Evolutionary conservation across 2,797 vertebrate genomes (phyloP).

Genomic region (Etheostoma nigrum): DNA sequence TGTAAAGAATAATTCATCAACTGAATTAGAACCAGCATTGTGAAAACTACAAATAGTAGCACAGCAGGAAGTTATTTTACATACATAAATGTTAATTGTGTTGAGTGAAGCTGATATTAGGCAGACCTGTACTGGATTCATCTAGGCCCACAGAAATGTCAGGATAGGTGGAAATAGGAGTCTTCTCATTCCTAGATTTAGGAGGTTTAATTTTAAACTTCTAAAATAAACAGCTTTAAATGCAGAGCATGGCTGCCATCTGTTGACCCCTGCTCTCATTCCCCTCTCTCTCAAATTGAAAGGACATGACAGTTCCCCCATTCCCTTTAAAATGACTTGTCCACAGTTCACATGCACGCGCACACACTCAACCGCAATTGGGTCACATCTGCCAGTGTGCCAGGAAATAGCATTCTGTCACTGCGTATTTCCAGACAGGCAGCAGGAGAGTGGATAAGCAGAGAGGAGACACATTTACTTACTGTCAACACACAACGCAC

Average conservation of each 20-base stretch:
- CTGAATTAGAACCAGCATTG: background rate
- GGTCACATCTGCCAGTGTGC: slow-evolving; percentile 63
- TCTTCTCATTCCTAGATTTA: background rate
- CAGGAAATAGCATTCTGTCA: slow-evolving; percentile 43
- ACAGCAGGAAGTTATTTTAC: background rate
- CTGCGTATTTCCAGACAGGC: slow-evolving; percentile 38
- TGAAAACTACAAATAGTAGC: background rate
- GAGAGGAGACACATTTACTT: slow-evolving; percentile 19
- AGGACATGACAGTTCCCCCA: slow-evolving; percentile 28
- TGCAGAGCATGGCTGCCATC: slow-evolving; percentile 3
- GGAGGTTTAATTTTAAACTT: background rate
- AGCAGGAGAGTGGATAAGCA: slow-evolving; percentile 10
- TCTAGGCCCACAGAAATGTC: background rate
- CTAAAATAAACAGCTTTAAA: background rate
- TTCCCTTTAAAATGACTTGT: slow-evolving; percentile 28
- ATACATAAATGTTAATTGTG: background rate
- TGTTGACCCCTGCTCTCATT: slow-evolving; percentile 12
- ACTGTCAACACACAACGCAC: slow-evolving; percentile 9
- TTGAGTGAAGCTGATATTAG: background rate
- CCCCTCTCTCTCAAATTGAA: slow-evolving; percentile 9
- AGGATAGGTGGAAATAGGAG: background rate
- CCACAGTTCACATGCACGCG: background rate
- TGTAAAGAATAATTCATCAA: background rate
- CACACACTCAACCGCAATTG: slow-evolving; percentile 46
- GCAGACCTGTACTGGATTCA: slow-evolving; percentile 1